These are phyloP conservation scores for Diplogasteroides magnus DNA, from an alignment of 1,140 invertebrate species.

Conservation along the genomic window DNA sequence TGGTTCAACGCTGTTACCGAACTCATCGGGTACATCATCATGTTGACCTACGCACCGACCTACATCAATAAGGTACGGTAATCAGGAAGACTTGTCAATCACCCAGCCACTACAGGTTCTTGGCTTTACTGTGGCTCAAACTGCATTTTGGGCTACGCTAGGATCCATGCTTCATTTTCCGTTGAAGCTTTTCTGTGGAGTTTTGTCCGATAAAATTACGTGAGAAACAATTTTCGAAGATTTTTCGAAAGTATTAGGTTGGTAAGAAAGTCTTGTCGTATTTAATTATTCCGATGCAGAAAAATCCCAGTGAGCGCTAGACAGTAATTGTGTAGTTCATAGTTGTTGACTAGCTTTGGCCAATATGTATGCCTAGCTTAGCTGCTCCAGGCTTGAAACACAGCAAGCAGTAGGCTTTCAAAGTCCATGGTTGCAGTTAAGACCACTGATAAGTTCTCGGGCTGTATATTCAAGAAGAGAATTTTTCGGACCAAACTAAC, in stretches of 20 bases:
- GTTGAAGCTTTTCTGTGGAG: conserved; percentile 9
- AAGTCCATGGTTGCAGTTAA: too few species aligned
- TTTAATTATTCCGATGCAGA: too few species aligned
- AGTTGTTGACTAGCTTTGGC: too few species aligned
- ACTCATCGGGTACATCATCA: conserved; percentile 7
- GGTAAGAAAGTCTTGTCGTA: too few species aligned
- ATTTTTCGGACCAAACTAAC: too few species aligned
- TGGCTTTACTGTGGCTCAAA: conserved; percentile 6
- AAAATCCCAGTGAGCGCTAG: too few species aligned
- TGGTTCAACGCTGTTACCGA: conserved; percentile 16
- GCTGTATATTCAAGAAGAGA: too few species aligned
- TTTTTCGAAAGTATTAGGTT: neutral
- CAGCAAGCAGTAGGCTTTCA: too few species aligned
- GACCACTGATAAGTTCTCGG: too few species aligned
- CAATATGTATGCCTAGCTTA: too few species aligned
- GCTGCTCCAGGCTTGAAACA: too few species aligned
- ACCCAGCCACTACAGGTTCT: neutral
- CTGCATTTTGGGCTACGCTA: conserved; percentile 2
- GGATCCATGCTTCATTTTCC: conserved; percentile 7
- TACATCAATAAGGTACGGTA: conserved; percentile 14
- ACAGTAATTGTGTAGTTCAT: too few species aligned
- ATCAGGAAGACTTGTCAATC: neutral
- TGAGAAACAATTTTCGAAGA: neutral
- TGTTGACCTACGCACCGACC: conserved; percentile 14
- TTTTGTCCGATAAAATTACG: conserved; percentile 16